These are phyloP conservation scores for Pipa parva DNA, from an alignment of 2,113 vertebrate genomes.

Conservation along the genomic window DNA sequence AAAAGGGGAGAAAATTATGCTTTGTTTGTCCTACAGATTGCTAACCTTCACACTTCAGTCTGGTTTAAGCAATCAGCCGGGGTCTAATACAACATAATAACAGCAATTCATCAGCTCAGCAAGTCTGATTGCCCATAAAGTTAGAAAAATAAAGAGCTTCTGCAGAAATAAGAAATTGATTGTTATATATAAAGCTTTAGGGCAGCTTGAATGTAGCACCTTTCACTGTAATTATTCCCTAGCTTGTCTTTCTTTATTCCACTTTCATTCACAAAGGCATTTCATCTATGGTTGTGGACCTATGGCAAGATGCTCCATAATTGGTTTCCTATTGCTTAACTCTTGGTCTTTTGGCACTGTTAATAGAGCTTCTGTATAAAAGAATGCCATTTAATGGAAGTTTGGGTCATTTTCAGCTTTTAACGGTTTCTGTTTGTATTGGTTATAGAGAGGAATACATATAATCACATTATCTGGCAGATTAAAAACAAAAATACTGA, in stretches of 20 bases:
- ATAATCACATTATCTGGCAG: no score
- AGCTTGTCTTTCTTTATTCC: conserved; percentile 8
- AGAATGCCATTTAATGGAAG: no score
- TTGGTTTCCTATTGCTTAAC: neutral
- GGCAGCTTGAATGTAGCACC: neutral
- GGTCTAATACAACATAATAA: conserved; percentile 27
- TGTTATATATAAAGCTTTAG: neutral
- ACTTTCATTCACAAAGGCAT: neutral
- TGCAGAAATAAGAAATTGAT: conserved; percentile 26
- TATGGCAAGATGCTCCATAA: neutral
- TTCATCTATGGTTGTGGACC: neutral
- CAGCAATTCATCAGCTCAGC: conserved; percentile 25
- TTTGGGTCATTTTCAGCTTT: no score
- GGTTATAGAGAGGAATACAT: no score
- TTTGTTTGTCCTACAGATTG: conserved; percentile 15
- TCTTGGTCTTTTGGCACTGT: no score
- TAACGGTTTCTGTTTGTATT: no score
- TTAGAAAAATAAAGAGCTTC: conserved; percentile 12
- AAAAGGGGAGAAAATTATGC: conserved; percentile 34
- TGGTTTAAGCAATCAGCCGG: conserved; percentile 35
- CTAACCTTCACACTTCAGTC: conserved; percentile 35
- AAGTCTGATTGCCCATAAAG: conserved; percentile 22
- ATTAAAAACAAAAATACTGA: no score
- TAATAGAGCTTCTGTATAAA: no score
- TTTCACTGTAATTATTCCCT: conserved; percentile 7